Evolutionary conservation across 2,113 vertebrate genomes (phyloP).

Genomic region (Halcyon senegalensis): DNA sequence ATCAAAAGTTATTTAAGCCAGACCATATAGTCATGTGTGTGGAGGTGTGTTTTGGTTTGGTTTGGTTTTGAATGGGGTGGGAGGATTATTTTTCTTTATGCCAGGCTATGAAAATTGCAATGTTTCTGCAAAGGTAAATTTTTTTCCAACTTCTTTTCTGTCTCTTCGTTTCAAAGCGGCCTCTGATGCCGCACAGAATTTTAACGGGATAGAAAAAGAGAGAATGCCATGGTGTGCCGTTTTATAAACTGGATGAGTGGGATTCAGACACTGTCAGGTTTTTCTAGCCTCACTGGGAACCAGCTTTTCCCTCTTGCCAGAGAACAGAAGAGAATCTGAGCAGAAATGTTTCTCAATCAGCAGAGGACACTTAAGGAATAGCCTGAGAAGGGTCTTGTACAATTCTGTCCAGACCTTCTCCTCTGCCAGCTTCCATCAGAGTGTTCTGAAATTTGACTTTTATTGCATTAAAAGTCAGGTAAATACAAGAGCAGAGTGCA

Average conservation of each 20-base stretch:
- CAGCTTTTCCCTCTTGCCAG: neutral
- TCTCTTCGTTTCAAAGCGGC: neutral
- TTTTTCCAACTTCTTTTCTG: neutral
- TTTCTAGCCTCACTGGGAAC: neutral
- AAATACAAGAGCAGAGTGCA: neutral
- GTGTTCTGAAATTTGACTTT: neutral
- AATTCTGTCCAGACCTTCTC: neutral
- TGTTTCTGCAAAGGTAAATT: neutral
- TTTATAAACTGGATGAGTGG: neutral
- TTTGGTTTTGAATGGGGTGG: neutral
- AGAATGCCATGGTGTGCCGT: fast-evolving
- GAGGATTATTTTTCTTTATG: neutral
- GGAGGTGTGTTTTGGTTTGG: no score
- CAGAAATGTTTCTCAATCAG: neutral
- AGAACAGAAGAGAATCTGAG: neutral
- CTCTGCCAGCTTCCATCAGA: neutral
- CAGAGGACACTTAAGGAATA: neutral
- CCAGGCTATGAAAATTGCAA: neutral
- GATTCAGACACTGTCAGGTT: neutral
- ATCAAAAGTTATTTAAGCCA: neutral
- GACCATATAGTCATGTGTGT: fast-evolving
- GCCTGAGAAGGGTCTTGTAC: neutral
- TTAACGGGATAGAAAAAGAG: neutral
- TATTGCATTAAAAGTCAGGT: neutral
- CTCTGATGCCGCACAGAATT: neutral